phyloP scores from a whole-genome alignment of 2,113 vertebrate genomes.

The Syrmaticus mikado region DNA sequence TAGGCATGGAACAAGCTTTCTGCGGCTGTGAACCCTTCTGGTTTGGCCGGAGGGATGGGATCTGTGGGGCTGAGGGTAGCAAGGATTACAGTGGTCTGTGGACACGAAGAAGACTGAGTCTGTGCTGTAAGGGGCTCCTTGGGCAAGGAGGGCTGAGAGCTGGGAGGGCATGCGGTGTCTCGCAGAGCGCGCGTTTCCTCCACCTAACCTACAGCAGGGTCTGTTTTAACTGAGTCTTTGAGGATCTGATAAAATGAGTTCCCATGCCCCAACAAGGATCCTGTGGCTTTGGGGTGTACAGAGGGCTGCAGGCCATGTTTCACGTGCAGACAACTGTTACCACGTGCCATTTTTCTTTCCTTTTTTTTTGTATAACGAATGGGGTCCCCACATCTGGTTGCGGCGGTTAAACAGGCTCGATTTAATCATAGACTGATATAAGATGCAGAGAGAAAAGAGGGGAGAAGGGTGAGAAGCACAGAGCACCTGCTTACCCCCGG shows the following conservation, averaged over 20 bases:
- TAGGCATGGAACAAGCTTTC: not conserved
- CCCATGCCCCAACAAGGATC: not conserved
- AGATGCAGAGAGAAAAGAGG: not conserved
- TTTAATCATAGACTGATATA: not conserved
- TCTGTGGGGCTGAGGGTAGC: no score
- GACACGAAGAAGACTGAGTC: not conserved
- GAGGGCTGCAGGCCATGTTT: not conserved
- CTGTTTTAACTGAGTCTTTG: not conserved
- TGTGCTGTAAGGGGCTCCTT: not conserved
- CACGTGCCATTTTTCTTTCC: not conserved
- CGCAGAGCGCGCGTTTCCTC: not conserved
- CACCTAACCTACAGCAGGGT: not conserved
- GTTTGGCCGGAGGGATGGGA: not conserved
- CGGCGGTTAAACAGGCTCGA: slow-evolving; percentile 21
- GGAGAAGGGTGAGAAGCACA: not conserved
- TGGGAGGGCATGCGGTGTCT: not conserved
- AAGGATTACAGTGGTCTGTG: rapidly evolving
- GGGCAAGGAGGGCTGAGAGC: not conserved
- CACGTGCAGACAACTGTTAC: slow-evolving; percentile 51
- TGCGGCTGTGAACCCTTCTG: not conserved
- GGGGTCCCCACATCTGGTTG: slow-evolving; percentile 50
- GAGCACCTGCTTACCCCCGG: slow-evolving; percentile 36
- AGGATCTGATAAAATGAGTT: not conserved
- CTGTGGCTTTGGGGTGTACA: not conserved
- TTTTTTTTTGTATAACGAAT: not conserved